A percentile compares a stretch with the other conserved stretches of the same genome.
These are phyloP conservation scores for Rhynchopsitta pachyrhyncha DNA, from an alignment of 2,113 vertebrate species.

Conservation along the genomic window DNA sequence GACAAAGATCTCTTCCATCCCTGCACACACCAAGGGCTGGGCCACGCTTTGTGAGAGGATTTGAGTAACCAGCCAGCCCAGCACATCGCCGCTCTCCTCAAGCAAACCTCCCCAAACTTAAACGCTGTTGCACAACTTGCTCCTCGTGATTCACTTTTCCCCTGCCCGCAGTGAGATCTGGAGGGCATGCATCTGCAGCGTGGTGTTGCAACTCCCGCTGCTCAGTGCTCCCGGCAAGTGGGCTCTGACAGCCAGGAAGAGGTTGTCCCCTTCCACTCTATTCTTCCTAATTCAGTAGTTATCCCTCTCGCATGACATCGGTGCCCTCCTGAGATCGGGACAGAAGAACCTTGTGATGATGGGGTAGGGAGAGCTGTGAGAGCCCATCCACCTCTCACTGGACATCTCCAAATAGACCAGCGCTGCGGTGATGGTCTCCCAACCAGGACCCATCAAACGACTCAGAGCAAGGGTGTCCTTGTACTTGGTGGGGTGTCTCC, in stretches of 20 bases:
- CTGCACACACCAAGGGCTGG: fast-evolving
- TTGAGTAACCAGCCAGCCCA: background rate
- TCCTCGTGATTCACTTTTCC: background rate
- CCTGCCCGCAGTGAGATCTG: background rate
- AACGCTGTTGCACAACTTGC: background rate
- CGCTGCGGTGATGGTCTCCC: fast-evolving
- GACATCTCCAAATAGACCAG: background rate
- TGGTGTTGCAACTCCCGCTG: background rate
- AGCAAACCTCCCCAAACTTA: background rate
- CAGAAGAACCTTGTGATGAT: background rate
- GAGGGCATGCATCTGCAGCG: fast-evolving
- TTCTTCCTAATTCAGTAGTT: background rate
- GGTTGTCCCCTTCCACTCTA: background rate
- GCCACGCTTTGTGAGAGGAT: background rate
- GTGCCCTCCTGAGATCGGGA: background rate
- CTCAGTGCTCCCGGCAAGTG: background rate
- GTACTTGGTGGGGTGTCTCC: background rate
- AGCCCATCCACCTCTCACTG: background rate
- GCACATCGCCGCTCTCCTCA: fast-evolving
- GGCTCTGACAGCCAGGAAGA: background rate
- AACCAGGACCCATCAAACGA: background rate
- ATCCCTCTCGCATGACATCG: background rate
- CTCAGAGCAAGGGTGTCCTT: background rate
- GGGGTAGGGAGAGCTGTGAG: background rate
- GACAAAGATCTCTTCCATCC: background rate